Conservation (phyloP, 1,140 invertebrate genomes). For the Tetramorium alpestre region DNA sequence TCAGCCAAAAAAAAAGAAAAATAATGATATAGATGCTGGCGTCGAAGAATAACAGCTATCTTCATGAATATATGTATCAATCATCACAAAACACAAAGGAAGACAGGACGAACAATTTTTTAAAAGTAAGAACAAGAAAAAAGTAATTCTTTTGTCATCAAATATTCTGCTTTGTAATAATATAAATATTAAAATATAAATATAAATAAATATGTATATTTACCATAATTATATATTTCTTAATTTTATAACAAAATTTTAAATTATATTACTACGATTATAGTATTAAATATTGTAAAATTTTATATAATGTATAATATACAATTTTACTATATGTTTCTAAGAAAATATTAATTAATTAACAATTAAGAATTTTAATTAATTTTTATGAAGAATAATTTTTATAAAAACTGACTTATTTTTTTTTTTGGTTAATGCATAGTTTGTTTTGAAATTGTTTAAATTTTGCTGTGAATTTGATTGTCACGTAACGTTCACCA, state of each 20-base stretch:
- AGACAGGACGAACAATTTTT: background rate
- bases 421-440: background rate
- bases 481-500: background rate
- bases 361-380: no score
- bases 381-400: background rate
- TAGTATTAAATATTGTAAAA: no score
- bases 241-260: background rate
- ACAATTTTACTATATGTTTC: background rate
- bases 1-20: conserved; percentile 33
- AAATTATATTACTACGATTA: background rate
- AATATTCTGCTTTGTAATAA: background rate
- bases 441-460: background rate
- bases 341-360: background rate
- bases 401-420: background rate
- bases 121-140: background rate
- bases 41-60: background rate
- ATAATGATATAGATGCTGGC: background rate
- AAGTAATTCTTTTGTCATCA: background rate
- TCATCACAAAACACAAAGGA: background rate
- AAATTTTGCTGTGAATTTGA: conserved; percentile 13
- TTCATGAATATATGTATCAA: background rate
- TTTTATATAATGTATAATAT: no score
- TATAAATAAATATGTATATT: background rate
- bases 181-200: background rate
- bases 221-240: background rate